Percentiles rank a stretch among this genome's conserved stretches.
phyloP scores from a whole-genome alignment of 1,140 invertebrate species.

The Drosophila orena region DNA sequence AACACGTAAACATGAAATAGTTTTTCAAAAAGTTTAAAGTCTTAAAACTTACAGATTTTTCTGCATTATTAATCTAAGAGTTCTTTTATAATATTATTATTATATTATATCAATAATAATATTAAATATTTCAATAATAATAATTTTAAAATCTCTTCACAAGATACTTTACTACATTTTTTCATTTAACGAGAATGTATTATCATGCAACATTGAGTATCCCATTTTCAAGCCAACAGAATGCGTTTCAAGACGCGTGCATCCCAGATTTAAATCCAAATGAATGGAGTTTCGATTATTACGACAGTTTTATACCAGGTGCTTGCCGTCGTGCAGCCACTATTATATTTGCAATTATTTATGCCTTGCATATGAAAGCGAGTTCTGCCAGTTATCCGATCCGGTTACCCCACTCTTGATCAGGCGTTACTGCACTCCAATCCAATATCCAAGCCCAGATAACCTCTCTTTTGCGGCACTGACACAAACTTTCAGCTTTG shows the following conservation, averaged over 20 bases:
- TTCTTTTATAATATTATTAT: no score
- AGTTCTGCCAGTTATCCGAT: conserved; percentile 46
- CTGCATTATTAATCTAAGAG: no score
- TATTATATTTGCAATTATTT: conserved; percentile 41
- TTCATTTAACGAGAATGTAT: not conserved
- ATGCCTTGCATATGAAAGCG: conserved; percentile 27
- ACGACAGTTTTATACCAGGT: conserved; percentile 45
- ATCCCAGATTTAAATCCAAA: not conserved
- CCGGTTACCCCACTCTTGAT: conserved; percentile 45
- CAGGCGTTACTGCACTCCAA: not conserved
- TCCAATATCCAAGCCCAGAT: conserved; percentile 7
- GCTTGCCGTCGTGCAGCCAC: conserved; percentile 19
- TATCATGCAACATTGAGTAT: not conserved
- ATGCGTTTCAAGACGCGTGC: conserved; percentile 23
- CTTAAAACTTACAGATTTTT: no score
- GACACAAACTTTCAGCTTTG: not conserved
- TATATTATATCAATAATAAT: no score
- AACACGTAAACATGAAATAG: conserved; percentile 33
- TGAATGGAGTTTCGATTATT: conserved; percentile 32
- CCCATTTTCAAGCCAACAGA: conserved; percentile 1
- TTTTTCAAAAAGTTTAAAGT: conserved; percentile 22
- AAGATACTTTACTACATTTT: no score
- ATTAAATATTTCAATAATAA: no score
- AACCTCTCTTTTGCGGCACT: not conserved
- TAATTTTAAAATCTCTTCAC: no score